Conservation (phyloP, 2,888 invertebrate genomes). For the Drosophila anomalipes region DNA sequence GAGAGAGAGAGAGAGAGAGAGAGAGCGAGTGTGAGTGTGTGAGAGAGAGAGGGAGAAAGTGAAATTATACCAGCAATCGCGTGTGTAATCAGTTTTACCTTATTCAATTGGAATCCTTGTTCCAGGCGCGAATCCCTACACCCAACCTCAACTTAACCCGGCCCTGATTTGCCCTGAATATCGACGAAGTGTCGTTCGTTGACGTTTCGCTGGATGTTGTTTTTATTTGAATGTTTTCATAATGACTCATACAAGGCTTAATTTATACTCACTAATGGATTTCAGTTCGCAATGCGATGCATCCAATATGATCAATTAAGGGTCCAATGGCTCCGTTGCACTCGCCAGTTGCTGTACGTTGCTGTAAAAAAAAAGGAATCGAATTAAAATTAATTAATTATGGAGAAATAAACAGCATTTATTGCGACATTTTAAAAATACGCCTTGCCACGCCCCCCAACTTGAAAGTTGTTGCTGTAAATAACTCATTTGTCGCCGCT, state of each 20-base stretch:
- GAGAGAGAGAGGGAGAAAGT: conserved; percentile 1
- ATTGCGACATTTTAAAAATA: conserved; percentile 1
- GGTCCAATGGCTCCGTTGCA: conserved; percentile 38
- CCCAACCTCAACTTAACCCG: neutral
- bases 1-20: conserved; percentile 21
- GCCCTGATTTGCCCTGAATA: conserved; percentile 28
- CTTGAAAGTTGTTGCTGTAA: neutral
- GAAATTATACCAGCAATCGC: conserved; percentile 24
- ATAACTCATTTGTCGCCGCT: neutral
- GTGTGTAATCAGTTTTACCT: conserved; percentile 59
- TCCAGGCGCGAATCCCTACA: conserved; percentile 1
- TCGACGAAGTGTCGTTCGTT: neutral
- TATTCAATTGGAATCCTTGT: conserved; percentile 45
- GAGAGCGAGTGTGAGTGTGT: conserved; percentile 11
- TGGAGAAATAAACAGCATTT: conserved; percentile 60
- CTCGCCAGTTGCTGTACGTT: conserved; percentile 12
- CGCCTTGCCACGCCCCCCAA: conserved; percentile 1
- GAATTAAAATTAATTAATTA: conserved; percentile 71
- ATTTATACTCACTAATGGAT: conserved; percentile 80
- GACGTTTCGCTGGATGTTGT: conserved; percentile 5
- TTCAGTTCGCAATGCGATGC: conserved; percentile 54
- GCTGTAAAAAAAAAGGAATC: conserved; percentile 46
- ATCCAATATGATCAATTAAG: conserved; percentile 77
- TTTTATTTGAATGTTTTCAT: conserved; percentile 51
- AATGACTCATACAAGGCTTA: conserved; percentile 75